Conservation (phyloP, 53 echinoderm and acorn worm genomes). For the Antedon mediterranea region DNA sequence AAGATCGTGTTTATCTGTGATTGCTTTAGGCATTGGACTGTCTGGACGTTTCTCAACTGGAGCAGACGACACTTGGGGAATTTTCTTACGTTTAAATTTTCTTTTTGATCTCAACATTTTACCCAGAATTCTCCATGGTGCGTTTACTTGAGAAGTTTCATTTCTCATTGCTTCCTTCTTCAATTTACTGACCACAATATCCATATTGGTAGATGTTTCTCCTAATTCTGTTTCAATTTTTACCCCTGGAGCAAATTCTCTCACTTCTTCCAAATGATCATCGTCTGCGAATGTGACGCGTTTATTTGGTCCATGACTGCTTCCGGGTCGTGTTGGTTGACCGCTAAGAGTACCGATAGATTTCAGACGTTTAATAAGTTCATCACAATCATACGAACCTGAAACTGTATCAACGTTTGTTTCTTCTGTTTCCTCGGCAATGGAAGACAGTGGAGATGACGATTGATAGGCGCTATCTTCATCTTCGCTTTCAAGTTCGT, state of each 20-base stretch:
- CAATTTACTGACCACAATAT: neutral
- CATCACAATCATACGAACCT: neutral
- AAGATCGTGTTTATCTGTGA: neutral
- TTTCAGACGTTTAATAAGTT: slow-evolving; percentile 1
- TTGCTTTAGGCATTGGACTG: neutral
- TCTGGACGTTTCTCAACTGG: neutral
- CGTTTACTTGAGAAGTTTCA: neutral
- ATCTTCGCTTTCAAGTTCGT: neutral
- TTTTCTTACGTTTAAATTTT: neutral
- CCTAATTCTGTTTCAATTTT: neutral
- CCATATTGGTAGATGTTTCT: neutral
- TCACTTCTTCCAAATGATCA: neutral
- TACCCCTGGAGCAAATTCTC: neutral
- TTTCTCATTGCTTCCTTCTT: neutral
- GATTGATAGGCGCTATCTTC: neutral
- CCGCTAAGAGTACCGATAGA: neutral
- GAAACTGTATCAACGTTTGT: neutral
- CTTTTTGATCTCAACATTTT: neutral
- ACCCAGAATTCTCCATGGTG: neutral
- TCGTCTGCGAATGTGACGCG: neutral
- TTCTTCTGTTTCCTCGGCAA: neutral
- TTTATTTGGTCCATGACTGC: neutral
- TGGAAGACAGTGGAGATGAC: neutral
- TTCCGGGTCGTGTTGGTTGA: neutral
- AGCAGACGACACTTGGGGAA: neutral